These are phyloP conservation scores for Drosophila sp. DNA, from an alignment of 1,140 invertebrate species.

Conservation along the genomic window DNA sequence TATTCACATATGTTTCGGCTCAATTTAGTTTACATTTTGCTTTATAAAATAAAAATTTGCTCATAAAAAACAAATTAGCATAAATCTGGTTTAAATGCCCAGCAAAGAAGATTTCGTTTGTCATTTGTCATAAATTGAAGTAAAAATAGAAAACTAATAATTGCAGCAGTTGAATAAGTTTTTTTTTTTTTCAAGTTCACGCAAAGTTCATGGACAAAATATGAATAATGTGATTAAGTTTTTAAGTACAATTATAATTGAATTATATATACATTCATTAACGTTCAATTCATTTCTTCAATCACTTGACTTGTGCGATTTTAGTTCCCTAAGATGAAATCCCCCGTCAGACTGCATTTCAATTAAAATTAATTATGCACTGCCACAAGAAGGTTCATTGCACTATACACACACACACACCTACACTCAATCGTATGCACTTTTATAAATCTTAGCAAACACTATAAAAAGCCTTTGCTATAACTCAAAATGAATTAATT, in stretches of 20 bases:
- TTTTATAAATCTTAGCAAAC: conserved; percentile 39
- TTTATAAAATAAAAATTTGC: not conserved
- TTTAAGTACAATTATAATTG: not conserved
- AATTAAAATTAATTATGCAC: conserved; percentile 22
- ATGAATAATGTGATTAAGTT: not conserved
- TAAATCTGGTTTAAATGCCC: conserved; percentile 49
- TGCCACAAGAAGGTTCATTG: conserved; percentile 38
- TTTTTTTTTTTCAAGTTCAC: not conserved
- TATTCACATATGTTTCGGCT: conserved; percentile 16
- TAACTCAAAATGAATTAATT: conserved; percentile 59
- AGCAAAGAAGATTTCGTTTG: conserved; percentile 23
- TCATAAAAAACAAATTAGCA: conserved; percentile 45
- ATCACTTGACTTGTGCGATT: conserved; percentile 3
- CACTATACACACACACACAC: conserved; percentile 19
- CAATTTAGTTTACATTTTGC: conserved; percentile 8
- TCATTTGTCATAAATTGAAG: not conserved
- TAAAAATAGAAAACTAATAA: not conserved
- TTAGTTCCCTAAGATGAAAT: not conserved
- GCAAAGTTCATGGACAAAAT: conserved; percentile 1
- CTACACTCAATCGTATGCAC: conserved; percentile 17
- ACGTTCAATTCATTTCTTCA: not conserved
- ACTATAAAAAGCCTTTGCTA: conserved; percentile 46
- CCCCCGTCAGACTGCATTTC: conserved; percentile 3
- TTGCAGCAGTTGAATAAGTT: not conserved
- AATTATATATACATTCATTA: not conserved